Evolutionary conservation across 2,113 vertebrate species (phyloP), one percentile per base, ranked within the genome.

Genomic region (Zapornia atra): DNA sequence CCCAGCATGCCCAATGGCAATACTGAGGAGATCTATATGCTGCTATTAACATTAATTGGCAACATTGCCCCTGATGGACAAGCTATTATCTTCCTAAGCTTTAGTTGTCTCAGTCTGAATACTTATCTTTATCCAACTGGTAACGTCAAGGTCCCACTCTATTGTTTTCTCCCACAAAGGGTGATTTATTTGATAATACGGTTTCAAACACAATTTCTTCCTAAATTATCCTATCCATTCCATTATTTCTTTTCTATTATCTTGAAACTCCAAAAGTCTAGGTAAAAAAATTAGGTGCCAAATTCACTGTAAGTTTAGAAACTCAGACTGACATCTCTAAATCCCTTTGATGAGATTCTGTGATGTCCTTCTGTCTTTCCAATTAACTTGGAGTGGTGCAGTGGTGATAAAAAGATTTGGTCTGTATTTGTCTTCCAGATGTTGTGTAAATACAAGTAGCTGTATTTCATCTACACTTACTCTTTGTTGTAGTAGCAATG

Each of bases 171-270:
- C 76, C 86, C 75, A 91, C 59, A 85, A 82, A 96, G 42, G 46
- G 79, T 59, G 94, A 97, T 98, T 97, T 95, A 96, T 97, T 97
- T 97, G 97, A 97, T 97, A 97, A 96, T 82, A 94, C 1, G 9
- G 56, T 94, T 96, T 97, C 97, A 97, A 98, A 97, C 82, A 95
- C 93, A 96, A 94, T 97, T 96, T 97, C 83, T 97, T 95, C 91
- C 77, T 91, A 97, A 98, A 97, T 98, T 96, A 97, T 95, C 68
- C 86, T 96, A 97, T 97, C 83, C 22, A 94, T 94, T 96, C 91
- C 71, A 95, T 98, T 96, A 96, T 96, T 97, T 81, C 85, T 75
- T 90, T 96, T 96, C 91, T 89, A 96, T 97, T 97, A 95, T 82
- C 96, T 85, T 46, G 57, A 94, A 91, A 88, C 70, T 86, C 90